Percentiles rank a stretch among this genome's conserved stretches.
phyloP scores from a whole-genome alignment of 2,888 invertebrate genomes.

The Chrysina gloriosa region DNA sequence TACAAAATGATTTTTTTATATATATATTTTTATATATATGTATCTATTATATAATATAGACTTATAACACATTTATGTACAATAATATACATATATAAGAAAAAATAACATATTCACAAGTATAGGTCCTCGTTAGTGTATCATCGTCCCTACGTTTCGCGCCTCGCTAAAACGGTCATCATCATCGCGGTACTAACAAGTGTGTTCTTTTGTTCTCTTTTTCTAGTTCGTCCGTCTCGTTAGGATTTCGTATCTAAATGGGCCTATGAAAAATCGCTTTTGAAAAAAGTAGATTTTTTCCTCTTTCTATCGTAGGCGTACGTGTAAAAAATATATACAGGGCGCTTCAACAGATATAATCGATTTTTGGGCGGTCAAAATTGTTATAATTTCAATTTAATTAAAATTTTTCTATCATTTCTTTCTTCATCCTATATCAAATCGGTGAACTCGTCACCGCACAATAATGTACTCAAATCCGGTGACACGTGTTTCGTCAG shows the following conservation, averaged over 20 bases:
- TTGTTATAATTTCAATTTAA: neutral
- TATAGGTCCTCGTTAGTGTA: conserved; percentile 20
- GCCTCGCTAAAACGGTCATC: neutral
- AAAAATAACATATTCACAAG: conserved; percentile 43
- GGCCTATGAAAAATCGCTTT: too few species aligned
- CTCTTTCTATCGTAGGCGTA: too few species aligned
- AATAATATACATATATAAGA: conserved; percentile 38
- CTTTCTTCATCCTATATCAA: too few species aligned
- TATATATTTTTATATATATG: neutral
- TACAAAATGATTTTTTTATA: neutral
- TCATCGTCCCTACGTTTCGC: neutral
- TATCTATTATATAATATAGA: conserved; percentile 25
- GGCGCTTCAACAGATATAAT: neutral
- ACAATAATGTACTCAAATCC: too few species aligned
- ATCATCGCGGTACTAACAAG: neutral
- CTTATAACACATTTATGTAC: conserved; percentile 42
- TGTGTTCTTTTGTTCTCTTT: neutral
- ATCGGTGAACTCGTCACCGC: too few species aligned
- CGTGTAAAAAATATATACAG: neutral
- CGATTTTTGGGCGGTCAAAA: too few species aligned
- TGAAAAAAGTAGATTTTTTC: too few species aligned
- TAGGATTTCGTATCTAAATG: too few species aligned
- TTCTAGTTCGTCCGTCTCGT: neutral
- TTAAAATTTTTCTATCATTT: too few species aligned
- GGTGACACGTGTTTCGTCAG: too few species aligned